phyloP scores from a whole-genome alignment of 2,113 vertebrate species.

The Crotalus tigris region DNA sequence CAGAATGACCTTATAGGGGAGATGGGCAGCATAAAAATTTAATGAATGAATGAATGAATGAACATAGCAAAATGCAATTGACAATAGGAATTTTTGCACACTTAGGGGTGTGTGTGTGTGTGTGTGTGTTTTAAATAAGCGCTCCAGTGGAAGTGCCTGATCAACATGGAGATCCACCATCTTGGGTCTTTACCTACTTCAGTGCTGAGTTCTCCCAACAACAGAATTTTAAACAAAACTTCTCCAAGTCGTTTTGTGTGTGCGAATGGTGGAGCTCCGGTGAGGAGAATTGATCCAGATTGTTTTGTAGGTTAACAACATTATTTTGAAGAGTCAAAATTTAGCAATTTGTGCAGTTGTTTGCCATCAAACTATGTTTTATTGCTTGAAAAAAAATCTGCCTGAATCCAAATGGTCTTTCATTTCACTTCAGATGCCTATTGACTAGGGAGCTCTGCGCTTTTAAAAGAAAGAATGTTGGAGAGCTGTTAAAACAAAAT shows the following conservation, averaged over 20 bases:
- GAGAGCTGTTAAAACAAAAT: neutral
- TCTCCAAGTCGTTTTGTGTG: neutral
- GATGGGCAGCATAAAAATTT: neutral
- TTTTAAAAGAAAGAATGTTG: neutral
- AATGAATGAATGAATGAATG: neutral
- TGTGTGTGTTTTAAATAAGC: neutral
- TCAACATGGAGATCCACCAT: neutral
- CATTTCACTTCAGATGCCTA: neutral
- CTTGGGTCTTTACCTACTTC: neutral
- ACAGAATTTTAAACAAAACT: neutral
- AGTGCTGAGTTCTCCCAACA: neutral
- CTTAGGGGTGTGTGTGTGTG: neutral
- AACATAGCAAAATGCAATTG: neutral
- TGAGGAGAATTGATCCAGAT: neutral
- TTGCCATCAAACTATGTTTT: neutral
- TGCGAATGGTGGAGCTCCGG: neutral
- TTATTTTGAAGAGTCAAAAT: neutral
- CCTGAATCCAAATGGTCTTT: neutral
- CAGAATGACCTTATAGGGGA: neutral
- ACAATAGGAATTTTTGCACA: neutral
- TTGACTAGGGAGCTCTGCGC: neutral
- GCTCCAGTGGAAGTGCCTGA: neutral
- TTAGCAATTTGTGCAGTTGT: neutral
- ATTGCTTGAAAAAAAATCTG: neutral
- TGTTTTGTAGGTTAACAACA: neutral